Conservation (phyloP, 2,113 vertebrate species). For the Burhinus oedicnemus region DNA sequence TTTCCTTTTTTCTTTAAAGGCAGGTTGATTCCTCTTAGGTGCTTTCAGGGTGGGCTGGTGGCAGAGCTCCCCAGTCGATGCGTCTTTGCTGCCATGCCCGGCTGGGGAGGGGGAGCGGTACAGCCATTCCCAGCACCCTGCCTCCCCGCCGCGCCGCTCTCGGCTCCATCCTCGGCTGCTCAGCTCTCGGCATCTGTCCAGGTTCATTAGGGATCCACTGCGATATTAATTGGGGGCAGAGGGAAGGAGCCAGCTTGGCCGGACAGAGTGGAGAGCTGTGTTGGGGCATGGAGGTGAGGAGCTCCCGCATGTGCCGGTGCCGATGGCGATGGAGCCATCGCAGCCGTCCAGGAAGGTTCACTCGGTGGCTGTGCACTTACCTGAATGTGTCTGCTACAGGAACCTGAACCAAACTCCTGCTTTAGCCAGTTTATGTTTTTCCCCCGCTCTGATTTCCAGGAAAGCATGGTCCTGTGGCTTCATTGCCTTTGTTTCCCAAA, state of each 20-base stretch:
- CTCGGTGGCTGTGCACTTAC: background rate
- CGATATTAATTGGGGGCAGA: background rate
- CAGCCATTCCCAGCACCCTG: background rate
- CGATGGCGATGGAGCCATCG: rapidly evolving
- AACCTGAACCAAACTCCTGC: background rate
- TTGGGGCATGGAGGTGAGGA: rapidly evolving
- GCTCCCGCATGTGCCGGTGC: background rate
- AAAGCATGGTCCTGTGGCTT: background rate
- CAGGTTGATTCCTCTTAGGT: background rate
- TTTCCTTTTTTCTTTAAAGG: background rate
- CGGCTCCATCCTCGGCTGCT: background rate
- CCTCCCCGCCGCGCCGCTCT: background rate
- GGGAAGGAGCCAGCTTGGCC: background rate
- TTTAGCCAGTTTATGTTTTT: background rate
- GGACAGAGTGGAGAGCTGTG: background rate
- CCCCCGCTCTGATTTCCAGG: background rate
- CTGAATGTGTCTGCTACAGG: background rate
- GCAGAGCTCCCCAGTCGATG: background rate
- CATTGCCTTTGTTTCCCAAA: background rate
- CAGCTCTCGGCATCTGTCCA: background rate
- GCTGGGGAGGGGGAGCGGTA: too few relatives aligned
- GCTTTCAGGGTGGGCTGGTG: background rate
- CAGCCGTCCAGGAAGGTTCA: background rate
- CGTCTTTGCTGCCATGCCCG: background rate
- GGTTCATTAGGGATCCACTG: background rate